Base-by-base conservation (phyloP, 2,797 vertebrate genomes). In the Huso huso region DNA sequence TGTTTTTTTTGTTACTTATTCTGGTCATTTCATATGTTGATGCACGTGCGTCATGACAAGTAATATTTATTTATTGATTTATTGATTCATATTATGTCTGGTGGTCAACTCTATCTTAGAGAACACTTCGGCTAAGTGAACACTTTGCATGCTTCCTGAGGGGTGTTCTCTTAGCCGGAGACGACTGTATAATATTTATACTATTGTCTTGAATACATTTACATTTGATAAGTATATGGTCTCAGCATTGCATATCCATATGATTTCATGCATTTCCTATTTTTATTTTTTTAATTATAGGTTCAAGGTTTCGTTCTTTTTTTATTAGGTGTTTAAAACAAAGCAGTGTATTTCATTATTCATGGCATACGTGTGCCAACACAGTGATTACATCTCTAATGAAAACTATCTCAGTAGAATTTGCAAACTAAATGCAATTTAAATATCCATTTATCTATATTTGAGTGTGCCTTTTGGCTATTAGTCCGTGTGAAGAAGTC, bases 391-490 rank as follows among this genome's bases (percentile, higher is more conserved):
- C 76, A 76, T 70, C 72, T 72, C 76, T 79, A 81, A 83, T 83
- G 79, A 83, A 83, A 78, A 78, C 77, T 76, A 78, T 77, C 80
- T 79, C 78, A 51, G 76, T 75, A 72, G 76, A 77, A 79, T 76
- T 78, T 78, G 76, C 76, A 80, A 74, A 73, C 78, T 79, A 75
- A 89, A 78, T 86, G 83, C 89, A 87, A 80, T 75, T 78, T 62
- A 68, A 81, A 80, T 70, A 75, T 80, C 75, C 23, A 66, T 74
- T 77, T 67, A 72, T 81, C 61, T 67, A 72, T 73, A 77, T 82
- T 66, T 1, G 70, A 77, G 73, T 74, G 76, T 77, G 77, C 72
- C 80, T 78, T 75, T 76, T 59, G 75, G 80, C 74, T 70, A 66
- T 79, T 51, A 75, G 78, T 77, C 76, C 68, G 70, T 75, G 67